Evolutionary conservation across 2,113 vertebrate genomes (phyloP), one percentile per base, ranked within the genome.

Genomic region (Nerophis ophidion): DNA sequence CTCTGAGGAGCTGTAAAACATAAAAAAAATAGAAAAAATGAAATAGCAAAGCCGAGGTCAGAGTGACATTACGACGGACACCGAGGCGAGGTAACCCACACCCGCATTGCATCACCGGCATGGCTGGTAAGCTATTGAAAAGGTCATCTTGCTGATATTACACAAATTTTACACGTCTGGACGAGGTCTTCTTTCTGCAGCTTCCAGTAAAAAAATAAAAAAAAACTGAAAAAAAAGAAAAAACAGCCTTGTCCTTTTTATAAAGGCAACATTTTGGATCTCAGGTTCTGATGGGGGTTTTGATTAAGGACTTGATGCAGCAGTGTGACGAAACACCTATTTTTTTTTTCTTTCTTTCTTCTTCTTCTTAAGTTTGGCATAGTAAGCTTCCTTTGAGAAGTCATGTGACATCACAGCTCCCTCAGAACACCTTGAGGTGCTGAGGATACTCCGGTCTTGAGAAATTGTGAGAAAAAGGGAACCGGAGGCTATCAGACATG

Each of bases 1-100:
- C 72, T 73, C 63, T 17, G 57, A 65, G 65, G 48, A 26, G 71
- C 68, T 58, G 52, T 59, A 50, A 78, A 72, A 70, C 53, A 59
- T n/a, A 54, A 36, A 33, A 51, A 9, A 48, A 66, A 69, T 66
- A 58, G n/a, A 52, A 53, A 53, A 6, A 36, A 54, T 5, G 12
- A 48, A 66, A 69, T 65, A 48, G 54, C 6, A 3, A 5, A 8
- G 26, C 47, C 48, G 46, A 42, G 63, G 65, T 76, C 63, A 52
- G 51, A 15, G 16, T 35, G 51, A 66, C 44, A 70, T 61, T 52
- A 61, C 54, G 9, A 60, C 13, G 45, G 40, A n/a, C n/a, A 5
- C 0, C 16, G 42, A 69, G 56, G 36, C n/a, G 48, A 53, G n/a
- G 61, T 58, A n/a, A 70, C 13, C 49, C 8, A 17, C 36, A 55